phyloP scores from a whole-genome alignment of 2,797 vertebrate species.

The Lacerta bilineata region DNA sequence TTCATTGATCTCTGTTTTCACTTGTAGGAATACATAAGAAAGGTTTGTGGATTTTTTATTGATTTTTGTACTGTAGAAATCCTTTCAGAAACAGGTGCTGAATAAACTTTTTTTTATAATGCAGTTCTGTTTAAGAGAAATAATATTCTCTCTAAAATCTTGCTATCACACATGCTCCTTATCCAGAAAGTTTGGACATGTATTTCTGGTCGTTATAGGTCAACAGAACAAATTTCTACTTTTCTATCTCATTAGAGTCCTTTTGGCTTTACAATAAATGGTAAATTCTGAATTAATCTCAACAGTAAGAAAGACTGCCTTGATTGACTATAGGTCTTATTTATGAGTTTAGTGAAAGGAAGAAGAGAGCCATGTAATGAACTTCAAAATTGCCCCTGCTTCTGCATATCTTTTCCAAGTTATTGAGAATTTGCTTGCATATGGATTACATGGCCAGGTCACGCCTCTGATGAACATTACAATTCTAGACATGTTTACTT shows the following conservation, averaged over 20 bases:
- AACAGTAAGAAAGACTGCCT: background rate
- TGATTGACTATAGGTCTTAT: background rate
- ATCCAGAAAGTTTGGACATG: background rate
- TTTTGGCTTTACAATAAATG: background rate
- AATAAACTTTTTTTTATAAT: background rate
- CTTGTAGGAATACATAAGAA: background rate
- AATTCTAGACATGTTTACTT: background rate
- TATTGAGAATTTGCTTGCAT: constrained; percentile 7
- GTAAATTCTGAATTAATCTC: background rate
- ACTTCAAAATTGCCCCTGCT: background rate
- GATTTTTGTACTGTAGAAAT: background rate
- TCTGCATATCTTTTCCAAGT: constrained; percentile 5
- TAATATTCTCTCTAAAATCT: background rate
- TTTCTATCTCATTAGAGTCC: background rate
- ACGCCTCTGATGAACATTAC: background rate
- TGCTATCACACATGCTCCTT: background rate
- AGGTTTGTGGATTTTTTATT: background rate
- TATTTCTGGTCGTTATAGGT: background rate
- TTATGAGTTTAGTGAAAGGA: constrained; percentile 26
- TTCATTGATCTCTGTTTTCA: background rate
- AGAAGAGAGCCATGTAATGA: background rate
- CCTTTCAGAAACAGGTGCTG: background rate
- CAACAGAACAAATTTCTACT: background rate
- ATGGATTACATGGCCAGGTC: constrained; percentile 35
- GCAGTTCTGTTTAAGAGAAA: background rate